phyloP scores from a whole-genome alignment of 2,888 invertebrate species.

The Achlya flavicornis region DNA sequence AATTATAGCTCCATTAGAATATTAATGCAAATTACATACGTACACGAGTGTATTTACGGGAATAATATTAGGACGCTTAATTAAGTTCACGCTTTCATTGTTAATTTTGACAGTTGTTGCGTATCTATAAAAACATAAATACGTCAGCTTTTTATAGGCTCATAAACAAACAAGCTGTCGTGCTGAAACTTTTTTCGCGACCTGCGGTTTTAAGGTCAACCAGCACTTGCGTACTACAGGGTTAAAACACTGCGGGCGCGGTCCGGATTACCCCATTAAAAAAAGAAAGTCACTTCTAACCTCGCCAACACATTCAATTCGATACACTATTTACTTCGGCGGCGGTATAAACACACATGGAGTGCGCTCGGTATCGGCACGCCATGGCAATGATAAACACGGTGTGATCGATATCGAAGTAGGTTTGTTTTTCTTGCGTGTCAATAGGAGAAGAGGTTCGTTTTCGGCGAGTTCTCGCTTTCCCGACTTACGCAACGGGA shows the following conservation, averaged over 20 bases:
- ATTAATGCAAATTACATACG: constrained; percentile 44
- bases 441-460: constrained; percentile 73
- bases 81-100: constrained; percentile 17
- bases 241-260: constrained; percentile 72
- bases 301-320: constrained; percentile 43
- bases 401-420: constrained; percentile 67
- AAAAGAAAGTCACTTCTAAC: constrained; percentile 57
- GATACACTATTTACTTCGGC: constrained; percentile 52
- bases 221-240: constrained; percentile 66
- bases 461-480: constrained; percentile 51
- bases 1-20: constrained; percentile 37
- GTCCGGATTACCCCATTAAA: constrained; percentile 63
- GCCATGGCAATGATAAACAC: constrained; percentile 66
- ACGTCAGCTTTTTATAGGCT: constrained; percentile 39
- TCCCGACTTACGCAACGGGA: constrained; percentile 75
- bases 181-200: constrained; percentile 40
- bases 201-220: constrained; percentile 71
- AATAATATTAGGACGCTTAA: constrained; percentile 20
- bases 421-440: constrained; percentile 71
- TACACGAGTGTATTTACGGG: constrained; percentile 23
- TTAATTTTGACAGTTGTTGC: background rate
- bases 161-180: constrained; percentile 61
- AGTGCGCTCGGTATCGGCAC: constrained; percentile 32
- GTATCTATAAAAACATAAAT: constrained; percentile 35
- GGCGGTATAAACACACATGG: constrained; percentile 51